Conservation (phyloP, 2,797 vertebrate species). For the Gobionotothen gibberifrons region DNA sequence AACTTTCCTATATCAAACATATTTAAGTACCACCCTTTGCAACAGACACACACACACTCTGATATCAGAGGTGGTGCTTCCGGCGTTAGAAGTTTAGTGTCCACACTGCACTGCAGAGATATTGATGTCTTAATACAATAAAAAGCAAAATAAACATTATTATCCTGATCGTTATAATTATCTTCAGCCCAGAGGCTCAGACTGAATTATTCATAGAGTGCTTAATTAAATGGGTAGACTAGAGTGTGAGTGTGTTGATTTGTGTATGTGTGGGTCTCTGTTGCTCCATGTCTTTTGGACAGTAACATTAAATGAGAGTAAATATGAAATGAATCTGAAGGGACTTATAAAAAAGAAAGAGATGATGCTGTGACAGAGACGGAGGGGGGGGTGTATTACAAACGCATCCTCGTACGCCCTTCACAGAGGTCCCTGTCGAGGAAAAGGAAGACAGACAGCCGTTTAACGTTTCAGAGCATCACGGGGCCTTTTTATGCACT, state of each 20-base stretch:
- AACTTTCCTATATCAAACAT: slow-evolving; percentile 6
- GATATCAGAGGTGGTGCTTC: slow-evolving; percentile 49
- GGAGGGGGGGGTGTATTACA: slow-evolving; percentile 43
- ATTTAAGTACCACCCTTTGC: slow-evolving; percentile 2
- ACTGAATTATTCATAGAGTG: slow-evolving; percentile 86
- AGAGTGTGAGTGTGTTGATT: slow-evolving; percentile 41
- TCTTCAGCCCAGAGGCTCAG: slow-evolving; percentile 85
- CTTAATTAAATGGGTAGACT: slow-evolving; percentile 87
- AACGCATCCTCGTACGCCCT: slow-evolving; percentile 54
- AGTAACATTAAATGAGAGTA: slow-evolving; percentile 71
- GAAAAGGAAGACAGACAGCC: slow-evolving; percentile 60
- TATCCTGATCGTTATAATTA: slow-evolving; percentile 88
- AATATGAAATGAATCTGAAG: slow-evolving; percentile 72
- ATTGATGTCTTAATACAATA: slow-evolving; percentile 88
- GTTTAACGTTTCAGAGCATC: slow-evolving; percentile 54
- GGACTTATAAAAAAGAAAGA: slow-evolving; percentile 52
- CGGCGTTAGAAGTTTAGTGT: slow-evolving; percentile 59
- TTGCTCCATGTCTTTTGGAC: slow-evolving; percentile 63
- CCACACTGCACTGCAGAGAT: slow-evolving; percentile 76
- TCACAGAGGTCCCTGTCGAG: slow-evolving; percentile 57
- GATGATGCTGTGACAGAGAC: slow-evolving; percentile 56
- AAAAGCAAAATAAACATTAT: slow-evolving; percentile 89
- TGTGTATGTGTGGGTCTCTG: slow-evolving; percentile 41
- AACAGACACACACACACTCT: slow-evolving; percentile 12
- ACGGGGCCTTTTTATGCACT: slow-evolving; percentile 19